Evolutionary conservation across 1,140 invertebrate genomes (phyloP).

Genomic region (Cheumatopsyche charites): DNA sequence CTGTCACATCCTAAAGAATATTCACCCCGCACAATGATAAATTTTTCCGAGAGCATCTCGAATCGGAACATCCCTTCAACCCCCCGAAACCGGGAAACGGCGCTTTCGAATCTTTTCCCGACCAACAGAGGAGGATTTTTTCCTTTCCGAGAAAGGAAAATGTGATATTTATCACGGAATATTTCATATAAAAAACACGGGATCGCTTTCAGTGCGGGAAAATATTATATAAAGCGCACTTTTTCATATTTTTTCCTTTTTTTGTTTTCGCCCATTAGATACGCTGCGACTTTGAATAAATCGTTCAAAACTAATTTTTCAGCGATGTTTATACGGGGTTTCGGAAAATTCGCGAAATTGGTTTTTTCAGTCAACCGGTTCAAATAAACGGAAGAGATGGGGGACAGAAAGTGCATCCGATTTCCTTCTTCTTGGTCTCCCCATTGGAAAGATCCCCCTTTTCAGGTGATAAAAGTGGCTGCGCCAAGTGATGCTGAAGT

Average conservation of each 20-base stretch:
- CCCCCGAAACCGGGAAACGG: not conserved
- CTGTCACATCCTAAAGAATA: slow-evolving; percentile 23
- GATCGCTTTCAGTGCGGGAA: slow-evolving; percentile 7
- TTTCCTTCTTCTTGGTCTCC: not conserved
- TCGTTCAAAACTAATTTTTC: slow-evolving; percentile 30
- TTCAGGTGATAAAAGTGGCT: slow-evolving; percentile 47
- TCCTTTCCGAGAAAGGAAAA: not conserved
- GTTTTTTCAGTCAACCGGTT: slow-evolving; percentile 43
- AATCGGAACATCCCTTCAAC: slow-evolving; percentile 16
- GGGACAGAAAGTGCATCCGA: slow-evolving; percentile 19
- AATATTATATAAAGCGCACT: slow-evolving; percentile 9
- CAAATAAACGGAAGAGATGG: slow-evolving; percentile 27
- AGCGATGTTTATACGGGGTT: slow-evolving; percentile 2
- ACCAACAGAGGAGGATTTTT: not conserved
- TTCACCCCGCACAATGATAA: slow-evolving; percentile 19
- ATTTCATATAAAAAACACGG: slow-evolving; percentile 24
- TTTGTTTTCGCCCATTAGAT: not conserved
- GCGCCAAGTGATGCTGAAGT: slow-evolving; percentile 44
- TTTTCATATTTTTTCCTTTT: not conserved
- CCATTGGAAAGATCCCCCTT: slow-evolving; percentile 21
- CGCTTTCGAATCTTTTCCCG: slow-evolving; percentile 2
- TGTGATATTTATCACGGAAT: slow-evolving; percentile 21
- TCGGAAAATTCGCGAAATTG: slow-evolving; percentile 36
- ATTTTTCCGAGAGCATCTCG: slow-evolving; percentile 18
- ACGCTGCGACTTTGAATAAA: slow-evolving; percentile 8